Conservation (phyloP, 2,113 vertebrate genomes). For the Physeter macrocephalus region DNA sequence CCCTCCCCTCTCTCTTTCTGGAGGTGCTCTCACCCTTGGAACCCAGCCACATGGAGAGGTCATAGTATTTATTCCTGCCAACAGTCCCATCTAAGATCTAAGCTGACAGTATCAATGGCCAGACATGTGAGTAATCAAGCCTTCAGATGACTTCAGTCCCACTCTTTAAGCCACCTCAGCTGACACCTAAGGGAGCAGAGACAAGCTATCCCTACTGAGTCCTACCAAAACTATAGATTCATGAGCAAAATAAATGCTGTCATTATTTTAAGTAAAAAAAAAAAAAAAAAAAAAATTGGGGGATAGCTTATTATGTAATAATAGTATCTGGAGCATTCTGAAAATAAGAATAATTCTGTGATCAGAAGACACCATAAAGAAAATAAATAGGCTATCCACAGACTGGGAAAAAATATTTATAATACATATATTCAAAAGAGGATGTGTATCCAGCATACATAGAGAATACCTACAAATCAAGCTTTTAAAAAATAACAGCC, state of each 20-base stretch:
- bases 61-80: background rate
- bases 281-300: background rate
- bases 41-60: background rate
- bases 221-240: background rate
- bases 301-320: background rate
- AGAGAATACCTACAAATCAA: background rate
- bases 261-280: background rate
- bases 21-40: background rate
- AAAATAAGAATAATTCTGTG: background rate
- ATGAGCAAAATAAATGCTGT: background rate
- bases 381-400: background rate
- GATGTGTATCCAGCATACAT: background rate
- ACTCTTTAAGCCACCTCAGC: background rate
- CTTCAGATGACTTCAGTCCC: background rate
- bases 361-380: constrained; percentile 6
- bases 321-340: background rate
- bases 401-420: background rate
- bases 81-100: background rate
- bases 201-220: background rate
- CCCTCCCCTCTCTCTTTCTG: background rate
- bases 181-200: background rate
- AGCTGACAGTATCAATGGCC: background rate
- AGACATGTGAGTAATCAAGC: background rate
- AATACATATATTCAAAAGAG: background rate
- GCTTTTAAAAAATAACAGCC: background rate